Percentiles rank a stretch among this genome's conserved stretches.
Evolutionary conservation across 2,113 vertebrate genomes (phyloP).

Genomic region (Opisthocomus hoazin): DNA sequence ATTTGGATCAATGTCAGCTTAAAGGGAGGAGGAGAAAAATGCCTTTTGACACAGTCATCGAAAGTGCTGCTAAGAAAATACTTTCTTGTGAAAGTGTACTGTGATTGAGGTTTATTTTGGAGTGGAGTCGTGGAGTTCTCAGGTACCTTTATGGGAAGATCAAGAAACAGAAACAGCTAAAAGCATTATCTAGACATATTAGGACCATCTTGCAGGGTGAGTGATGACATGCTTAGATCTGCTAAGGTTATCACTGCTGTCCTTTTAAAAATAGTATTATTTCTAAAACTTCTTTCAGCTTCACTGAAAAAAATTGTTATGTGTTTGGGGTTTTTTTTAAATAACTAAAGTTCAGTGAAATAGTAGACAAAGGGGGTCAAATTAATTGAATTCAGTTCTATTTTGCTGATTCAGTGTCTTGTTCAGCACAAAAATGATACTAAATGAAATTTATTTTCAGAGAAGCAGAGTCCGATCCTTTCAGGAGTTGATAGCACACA

Average conservation of each 20-base stretch:
- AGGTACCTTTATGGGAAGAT: neutral
- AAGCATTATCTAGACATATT: neutral
- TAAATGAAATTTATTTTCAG: neutral
- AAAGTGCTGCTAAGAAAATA: conserved; percentile 16
- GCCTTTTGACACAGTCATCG: conserved; percentile 12
- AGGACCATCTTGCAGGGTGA: neutral
- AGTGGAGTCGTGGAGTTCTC: conserved; percentile 1
- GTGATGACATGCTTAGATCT: neutral
- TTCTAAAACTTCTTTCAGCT: neutral
- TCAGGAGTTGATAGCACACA: neutral
- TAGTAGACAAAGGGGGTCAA: neutral
- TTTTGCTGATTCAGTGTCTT: neutral
- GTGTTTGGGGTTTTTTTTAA: neutral
- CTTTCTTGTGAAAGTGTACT: neutral
- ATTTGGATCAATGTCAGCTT: conserved; percentile 32
- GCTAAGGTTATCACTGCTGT: neutral
- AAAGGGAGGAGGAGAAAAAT: conserved; percentile 7
- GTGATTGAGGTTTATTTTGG: conserved; percentile 11
- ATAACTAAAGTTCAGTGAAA: neutral
- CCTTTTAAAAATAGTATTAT: neutral
- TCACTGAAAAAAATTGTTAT: neutral
- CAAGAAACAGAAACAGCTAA: neutral
- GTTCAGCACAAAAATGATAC: neutral
- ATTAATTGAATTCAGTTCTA: neutral
- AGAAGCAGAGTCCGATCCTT: neutral